Evolutionary conservation across 2,888 invertebrate species (phyloP), one percentile per base, ranked within the genome.

Genomic region (Cheilosia vulpina): DNA sequence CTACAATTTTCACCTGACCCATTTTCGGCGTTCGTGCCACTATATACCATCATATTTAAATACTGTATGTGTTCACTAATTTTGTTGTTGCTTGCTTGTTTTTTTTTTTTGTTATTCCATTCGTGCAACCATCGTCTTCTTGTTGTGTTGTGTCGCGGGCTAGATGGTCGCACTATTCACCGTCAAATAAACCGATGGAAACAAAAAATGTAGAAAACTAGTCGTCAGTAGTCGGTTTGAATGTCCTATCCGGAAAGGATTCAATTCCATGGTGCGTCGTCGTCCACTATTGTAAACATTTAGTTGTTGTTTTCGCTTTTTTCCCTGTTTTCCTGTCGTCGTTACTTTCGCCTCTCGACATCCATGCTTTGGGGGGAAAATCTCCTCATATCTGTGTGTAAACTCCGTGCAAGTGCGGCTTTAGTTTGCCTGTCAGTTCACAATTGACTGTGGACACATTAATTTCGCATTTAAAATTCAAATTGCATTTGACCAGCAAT

Each of bases 1-100:
- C 53, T 71, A 55, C 21, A 69, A 60, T 75, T 76, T 75, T 76
- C 58, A 84, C 79, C 84, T 84, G 84, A 80, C 84, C 84, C 84
- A 84, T 76, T 75, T 84, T 84, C 50, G 66, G 80, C 68, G 11
- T 79, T 71, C 50, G 65, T 84, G 53, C 55, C 50, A 62, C 55
- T 53, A 57, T 75, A 72, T 66, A 73, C 62, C 68, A 45, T 78
- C 27, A 63, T 71, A 80, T 71, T 71, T 80, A 55, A 65, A 75
- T 71, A 75, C 55, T 76, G 69, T 75, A 79, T 84, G 55, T 71
- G 63, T 69, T 76, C 53, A 66, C 72, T 82, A 34, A 45, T 77
- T 58, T 68, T 53, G 15, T 41, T 60, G 17, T 62, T 41, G 68
- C 52, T 3, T 9, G 2, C 9, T 7, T 34, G 11, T 50, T 63